phyloP scores from a whole-genome alignment of 2,797 vertebrate species.

The Sciurus vulgaris region DNA sequence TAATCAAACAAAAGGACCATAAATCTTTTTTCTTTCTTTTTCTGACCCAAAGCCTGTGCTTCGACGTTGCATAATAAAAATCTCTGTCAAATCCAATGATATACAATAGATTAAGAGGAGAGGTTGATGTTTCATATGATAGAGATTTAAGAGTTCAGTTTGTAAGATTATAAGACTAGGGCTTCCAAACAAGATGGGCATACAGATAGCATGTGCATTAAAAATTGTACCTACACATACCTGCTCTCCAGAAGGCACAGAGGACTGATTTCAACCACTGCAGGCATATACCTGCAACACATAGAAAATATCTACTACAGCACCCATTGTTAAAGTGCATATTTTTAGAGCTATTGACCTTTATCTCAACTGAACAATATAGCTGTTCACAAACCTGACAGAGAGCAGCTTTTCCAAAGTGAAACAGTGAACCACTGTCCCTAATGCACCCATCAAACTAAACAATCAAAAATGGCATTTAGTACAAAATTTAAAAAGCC shows the following conservation, averaged over 20 bases:
- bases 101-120: conserved; percentile 28
- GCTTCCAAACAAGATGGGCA: conserved; percentile 31
- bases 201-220: not conserved
- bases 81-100: conserved; percentile 9
- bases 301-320: conserved; percentile 59
- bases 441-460: conserved; percentile 61
- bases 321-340: conserved; percentile 59
- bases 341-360: conserved; percentile 75
- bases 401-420: conserved; percentile 67
- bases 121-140: conserved; percentile 47
- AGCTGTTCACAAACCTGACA: conserved; percentile 56
- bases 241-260: conserved; percentile 18
- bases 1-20: conserved; percentile 42
- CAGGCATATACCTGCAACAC: conserved; percentile 56
- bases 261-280: conserved; percentile 28
- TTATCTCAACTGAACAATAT: conserved; percentile 62
- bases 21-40: conserved; percentile 42
- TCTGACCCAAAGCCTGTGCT: not conserved
- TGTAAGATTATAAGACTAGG: not conserved
- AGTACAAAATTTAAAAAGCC: conserved; percentile 69
- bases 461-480: conserved; percentile 73
- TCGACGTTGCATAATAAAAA: conserved; percentile 63
- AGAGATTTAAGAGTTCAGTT: conserved; percentile 24
- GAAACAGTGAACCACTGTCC: conserved; percentile 61
- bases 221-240: not conserved